Conservation (phyloP, 53 echinoderm and acorn worm species). For the Pentamera pediparva region DNA sequence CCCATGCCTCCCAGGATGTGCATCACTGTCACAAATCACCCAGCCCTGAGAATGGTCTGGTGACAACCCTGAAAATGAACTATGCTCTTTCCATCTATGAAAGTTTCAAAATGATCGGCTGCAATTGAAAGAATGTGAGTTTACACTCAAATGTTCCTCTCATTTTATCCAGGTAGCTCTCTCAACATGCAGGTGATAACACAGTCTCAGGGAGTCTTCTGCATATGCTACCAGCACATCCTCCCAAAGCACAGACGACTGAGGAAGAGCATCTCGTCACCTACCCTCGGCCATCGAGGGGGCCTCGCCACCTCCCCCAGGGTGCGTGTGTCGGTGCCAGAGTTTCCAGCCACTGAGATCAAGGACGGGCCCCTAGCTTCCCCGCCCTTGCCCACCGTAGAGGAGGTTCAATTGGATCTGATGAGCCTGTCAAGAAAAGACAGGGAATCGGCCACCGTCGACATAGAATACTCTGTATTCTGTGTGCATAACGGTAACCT, state of each 20-base stretch:
- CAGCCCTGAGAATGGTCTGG: too few species aligned
- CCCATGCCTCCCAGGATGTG: too few species aligned
- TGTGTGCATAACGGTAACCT: constrained; percentile 69
- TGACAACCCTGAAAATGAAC: too few species aligned
- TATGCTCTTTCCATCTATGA: too few species aligned
- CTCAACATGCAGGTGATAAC: constrained; percentile 86
- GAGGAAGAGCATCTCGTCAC: constrained; percentile 7
- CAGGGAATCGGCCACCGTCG: constrained; percentile 25
- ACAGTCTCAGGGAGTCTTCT: constrained; percentile 70
- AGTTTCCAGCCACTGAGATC: background rate
- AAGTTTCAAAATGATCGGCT: too few species aligned
- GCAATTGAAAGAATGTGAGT: too few species aligned
- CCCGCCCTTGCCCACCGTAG: background rate
- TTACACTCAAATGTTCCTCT: too few species aligned
- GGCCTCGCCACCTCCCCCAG: background rate
- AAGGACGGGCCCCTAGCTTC: background rate
- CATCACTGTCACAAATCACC: too few species aligned
- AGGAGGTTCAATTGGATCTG: background rate
- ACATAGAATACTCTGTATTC: constrained; percentile 78
- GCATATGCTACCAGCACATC: constrained; percentile 77
- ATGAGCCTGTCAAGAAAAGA: background rate
- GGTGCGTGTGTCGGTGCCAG: background rate
- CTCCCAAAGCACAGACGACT: background rate
- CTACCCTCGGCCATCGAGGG: background rate
- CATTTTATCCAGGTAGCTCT: constrained; percentile 41